These are phyloP conservation scores for Rallus limicola DNA, from an alignment of 2,113 vertebrate species.

Conservation along the genomic window DNA sequence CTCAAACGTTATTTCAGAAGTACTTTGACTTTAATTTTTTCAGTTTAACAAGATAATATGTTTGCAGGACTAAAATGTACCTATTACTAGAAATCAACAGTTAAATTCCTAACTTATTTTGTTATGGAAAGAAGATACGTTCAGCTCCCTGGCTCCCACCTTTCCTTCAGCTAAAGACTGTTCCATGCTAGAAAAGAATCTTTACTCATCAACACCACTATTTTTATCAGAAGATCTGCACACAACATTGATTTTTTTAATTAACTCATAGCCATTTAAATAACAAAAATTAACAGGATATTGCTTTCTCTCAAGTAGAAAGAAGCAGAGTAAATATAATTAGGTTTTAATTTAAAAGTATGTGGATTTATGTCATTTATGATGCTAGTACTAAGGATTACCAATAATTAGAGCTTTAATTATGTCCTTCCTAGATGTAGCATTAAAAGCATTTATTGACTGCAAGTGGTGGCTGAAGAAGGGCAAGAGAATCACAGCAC, in stretches of 20 bases:
- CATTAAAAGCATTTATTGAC: background rate
- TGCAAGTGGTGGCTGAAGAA: background rate
- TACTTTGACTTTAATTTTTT: background rate
- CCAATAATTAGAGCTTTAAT: background rate
- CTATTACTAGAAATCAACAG: background rate
- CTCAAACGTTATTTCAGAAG: background rate
- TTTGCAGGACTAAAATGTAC: background rate
- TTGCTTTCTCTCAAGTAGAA: background rate
- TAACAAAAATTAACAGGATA: background rate
- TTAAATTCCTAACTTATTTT: background rate
- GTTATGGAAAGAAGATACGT: background rate
- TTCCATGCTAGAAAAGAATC: background rate
- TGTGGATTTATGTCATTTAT: background rate
- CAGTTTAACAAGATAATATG: background rate
- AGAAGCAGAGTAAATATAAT: constrained; percentile 15
- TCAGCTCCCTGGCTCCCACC: background rate
- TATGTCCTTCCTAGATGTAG: background rate
- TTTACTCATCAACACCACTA: background rate
- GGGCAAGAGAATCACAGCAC: background rate
- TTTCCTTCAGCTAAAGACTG: background rate
- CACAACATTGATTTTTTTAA: background rate
- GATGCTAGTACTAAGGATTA: background rate
- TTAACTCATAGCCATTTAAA: background rate
- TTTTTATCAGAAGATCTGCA: background rate
- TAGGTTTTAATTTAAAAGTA: constrained; percentile 17